Evolutionary conservation across 2,113 vertebrate genomes (phyloP).

Genomic region (Dipodomys merriami): DNA sequence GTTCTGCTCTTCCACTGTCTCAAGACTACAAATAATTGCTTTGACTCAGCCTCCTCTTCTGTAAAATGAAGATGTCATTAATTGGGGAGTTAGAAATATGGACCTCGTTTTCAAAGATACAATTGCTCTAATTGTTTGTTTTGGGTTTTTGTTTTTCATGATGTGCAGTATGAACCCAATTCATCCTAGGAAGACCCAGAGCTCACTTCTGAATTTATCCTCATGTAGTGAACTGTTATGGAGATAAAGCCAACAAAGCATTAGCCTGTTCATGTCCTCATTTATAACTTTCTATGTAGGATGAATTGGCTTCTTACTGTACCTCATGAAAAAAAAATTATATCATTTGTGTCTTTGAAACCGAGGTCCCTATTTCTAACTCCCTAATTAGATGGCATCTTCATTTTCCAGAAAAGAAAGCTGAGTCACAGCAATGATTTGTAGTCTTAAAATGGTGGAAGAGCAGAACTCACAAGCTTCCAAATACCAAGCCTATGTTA

Average conservation of each 20-base stretch:
- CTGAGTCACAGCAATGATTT: neutral
- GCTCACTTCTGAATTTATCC: too few species aligned
- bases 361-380: neutral
- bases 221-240: neutral
- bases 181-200: neutral
- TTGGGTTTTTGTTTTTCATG: neutral
- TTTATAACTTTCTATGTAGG: slow-evolving; percentile 59
- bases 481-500: neutral
- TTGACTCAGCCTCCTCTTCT: neutral
- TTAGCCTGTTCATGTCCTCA: neutral
- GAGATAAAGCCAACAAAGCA: slow-evolving; percentile 21
- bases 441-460: neutral
- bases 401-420: neutral
- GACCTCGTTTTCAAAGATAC: neutral
- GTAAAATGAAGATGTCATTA: neutral
- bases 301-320: neutral
- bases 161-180: neutral
- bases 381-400: neutral
- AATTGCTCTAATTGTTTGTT: neutral
- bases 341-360: neutral
- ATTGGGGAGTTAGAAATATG: neutral
- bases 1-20: neutral
- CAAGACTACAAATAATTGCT: neutral
- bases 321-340: neutral
- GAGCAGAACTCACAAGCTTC: neutral